These are phyloP conservation scores for Drosophila monieri DNA, from an alignment of 2,888 invertebrate genomes.

Conservation along the genomic window DNA sequence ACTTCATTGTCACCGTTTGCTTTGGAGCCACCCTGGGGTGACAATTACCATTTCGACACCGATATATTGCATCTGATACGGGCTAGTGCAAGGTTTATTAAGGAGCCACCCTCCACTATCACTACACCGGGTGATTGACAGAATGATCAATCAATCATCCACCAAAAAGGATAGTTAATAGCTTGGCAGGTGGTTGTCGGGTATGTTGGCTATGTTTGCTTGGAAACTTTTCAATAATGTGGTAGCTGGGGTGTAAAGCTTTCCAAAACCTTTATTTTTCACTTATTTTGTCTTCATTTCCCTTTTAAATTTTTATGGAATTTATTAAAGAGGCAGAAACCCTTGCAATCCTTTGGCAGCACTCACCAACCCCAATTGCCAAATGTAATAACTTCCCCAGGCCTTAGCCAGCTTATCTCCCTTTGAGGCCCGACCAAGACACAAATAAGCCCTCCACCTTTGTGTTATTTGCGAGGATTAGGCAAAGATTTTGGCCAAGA, in stretches of 20 bases:
- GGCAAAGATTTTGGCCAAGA: conserved; percentile 18
- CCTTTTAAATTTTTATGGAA: neutral
- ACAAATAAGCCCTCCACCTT: conserved; percentile 12
- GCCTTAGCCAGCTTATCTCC: conserved; percentile 23
- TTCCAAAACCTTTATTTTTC: neutral
- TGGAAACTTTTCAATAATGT: too few species aligned
- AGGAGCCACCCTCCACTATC: neutral
- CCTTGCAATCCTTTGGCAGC: conserved; percentile 9
- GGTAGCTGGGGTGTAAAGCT: neutral
- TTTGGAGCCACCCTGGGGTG: neutral
- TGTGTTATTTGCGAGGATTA: conserved; percentile 50
- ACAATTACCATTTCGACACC: conserved; percentile 17
- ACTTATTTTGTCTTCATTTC: too few species aligned
- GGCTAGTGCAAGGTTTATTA: conserved; percentile 18
- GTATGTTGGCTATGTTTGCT: too few species aligned
- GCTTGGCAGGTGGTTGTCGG: neutral
- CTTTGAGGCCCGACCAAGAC: conserved; percentile 15
- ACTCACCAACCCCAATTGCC: neutral
- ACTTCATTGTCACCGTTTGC: conserved; percentile 21
- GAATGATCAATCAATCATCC: conserved; percentile 35
- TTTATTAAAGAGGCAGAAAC: neutral
- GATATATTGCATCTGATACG: conserved; percentile 20
- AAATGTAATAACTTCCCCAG: conserved; percentile 12
- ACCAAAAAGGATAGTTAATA: conserved; percentile 12
- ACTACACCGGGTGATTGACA: neutral